Base-by-base conservation (phyloP, 2,797 vertebrate species). In the Rachycentron canadum region DNA sequence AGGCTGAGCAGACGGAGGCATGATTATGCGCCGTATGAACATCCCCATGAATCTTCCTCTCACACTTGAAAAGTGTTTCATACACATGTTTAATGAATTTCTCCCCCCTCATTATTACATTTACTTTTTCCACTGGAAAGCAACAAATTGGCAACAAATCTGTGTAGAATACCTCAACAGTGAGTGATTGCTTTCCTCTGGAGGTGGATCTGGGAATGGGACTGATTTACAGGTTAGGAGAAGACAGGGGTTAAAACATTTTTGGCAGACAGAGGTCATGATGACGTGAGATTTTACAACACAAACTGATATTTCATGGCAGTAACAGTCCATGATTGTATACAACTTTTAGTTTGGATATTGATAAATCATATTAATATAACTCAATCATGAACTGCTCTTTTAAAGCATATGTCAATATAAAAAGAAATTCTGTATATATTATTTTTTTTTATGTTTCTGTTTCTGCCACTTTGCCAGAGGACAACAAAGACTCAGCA, bases 21-120 rank as follows among this genome's bases (percentile, higher is more conserved):
- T 95, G 92, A 95, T 96, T 95, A 96, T 84, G 91, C 93, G 64
- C 85, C 83, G 87, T 81, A 75, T 88, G 90, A 91, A 83, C 86
- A 93, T 91, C 88, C 55, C 72, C 88, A 89, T 92, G 88, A 92
- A 92, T 92, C 91, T 92, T 87, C 84, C 61, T 72, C 82, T 86
- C 72, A 70, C 87, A 73, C 87, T 93, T 88, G 80, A 93, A 90
- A 91, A 92, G 78, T 89, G 88, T 91, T 92, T 91, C 83, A 83
- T 83, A 82, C 86, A 91, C 83, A 88, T 89, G 68, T 90, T 91
- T 88, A 93, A 93, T 92, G 86, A 93, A 92, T 92, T 86, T 82
- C 90, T 76, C 75, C 78, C 82, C 74, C 84, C 89, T 91, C 83
- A 89, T 92, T 94, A 92, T 86, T 89, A 76, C 83, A 89, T 93